Percentiles rank a stretch among this genome's conserved stretches.
phyloP scores from a whole-genome alignment of 2,888 invertebrate genomes.

The Cantharis flavilabris region DNA sequence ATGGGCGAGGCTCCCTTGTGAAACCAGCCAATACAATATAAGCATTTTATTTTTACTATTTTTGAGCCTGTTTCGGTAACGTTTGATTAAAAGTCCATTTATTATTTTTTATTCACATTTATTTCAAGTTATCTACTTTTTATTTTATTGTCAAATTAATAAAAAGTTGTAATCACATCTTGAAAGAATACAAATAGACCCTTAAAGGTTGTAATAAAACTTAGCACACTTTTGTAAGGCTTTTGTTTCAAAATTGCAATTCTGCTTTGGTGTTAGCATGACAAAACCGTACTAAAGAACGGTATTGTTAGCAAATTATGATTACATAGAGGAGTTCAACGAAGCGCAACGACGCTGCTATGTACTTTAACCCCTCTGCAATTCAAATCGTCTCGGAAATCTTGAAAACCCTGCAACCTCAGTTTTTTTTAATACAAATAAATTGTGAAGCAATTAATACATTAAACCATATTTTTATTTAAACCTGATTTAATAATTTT shows the following conservation, averaged over 20 bases:
- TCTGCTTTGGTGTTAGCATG: constrained; percentile 26
- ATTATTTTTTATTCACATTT: too few species aligned
- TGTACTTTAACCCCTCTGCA: constrained; percentile 10
- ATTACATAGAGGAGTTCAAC: constrained; percentile 26
- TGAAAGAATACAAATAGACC: not conserved
- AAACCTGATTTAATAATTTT: too few species aligned
- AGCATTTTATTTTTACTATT: too few species aligned
- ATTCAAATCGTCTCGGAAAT: constrained; percentile 2
- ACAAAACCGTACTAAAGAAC: constrained; percentile 36
- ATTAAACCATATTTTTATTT: too few species aligned
- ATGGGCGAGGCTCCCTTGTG: too few species aligned
- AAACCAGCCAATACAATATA: too few species aligned
- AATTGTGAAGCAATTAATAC: too few species aligned
- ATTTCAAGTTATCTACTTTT: too few species aligned
- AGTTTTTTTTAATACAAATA: not conserved
- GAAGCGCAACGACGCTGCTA: constrained; percentile 12
- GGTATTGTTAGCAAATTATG: constrained; percentile 35
- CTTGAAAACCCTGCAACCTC: not conserved
- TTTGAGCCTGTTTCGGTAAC: too few species aligned
- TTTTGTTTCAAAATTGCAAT: constrained; percentile 19
- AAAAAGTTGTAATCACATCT: too few species aligned
- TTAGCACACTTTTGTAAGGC: constrained; percentile 6
- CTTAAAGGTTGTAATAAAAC: not conserved
- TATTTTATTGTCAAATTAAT: too few species aligned
- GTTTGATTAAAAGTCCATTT: too few species aligned